These are phyloP conservation scores for Uloborus plumipes DNA, from an alignment of 2,888 invertebrate genomes.

Conservation along the genomic window DNA sequence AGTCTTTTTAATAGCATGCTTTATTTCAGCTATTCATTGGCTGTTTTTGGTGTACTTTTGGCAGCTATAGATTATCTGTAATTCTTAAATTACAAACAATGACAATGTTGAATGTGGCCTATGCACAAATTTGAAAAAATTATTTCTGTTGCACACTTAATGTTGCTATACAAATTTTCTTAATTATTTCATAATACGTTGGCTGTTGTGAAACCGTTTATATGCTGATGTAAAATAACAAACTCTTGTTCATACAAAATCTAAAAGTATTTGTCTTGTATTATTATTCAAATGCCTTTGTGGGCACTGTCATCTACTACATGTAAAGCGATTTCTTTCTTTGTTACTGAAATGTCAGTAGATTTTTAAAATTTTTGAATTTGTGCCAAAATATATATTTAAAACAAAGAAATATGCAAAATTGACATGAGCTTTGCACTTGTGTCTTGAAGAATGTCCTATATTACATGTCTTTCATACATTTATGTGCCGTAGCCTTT, in stretches of 20 bases:
- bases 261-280: slow-evolving; percentile 35
- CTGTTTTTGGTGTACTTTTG: slow-evolving; percentile 60
- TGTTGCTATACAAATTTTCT: slow-evolving; percentile 37
- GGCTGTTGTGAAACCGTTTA: slow-evolving; percentile 44
- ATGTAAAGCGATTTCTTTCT: too few species aligned
- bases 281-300: slow-evolving; percentile 4
- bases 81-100: slow-evolving; percentile 52
- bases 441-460: too few species aligned
- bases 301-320: too few species aligned
- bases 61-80: slow-evolving; percentile 55
- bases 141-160: slow-evolving; percentile 52
- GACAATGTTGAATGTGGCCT: slow-evolving; percentile 61
- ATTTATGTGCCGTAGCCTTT: too few species aligned
- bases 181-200: slow-evolving; percentile 56
- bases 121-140: slow-evolving; percentile 60
- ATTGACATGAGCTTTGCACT: too few species aligned
- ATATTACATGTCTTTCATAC: too few species aligned
- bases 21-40: slow-evolving; percentile 54
- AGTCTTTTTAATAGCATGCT: slow-evolving; percentile 56
- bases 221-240: slow-evolving; percentile 46
- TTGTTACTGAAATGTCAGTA: too few species aligned
- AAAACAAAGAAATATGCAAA: too few species aligned
- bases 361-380: too few species aligned
- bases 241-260: slow-evolving; percentile 47
- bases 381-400: too few species aligned